Evolutionary conservation across 2,797 vertebrate genomes (phyloP), one percentile per base, ranked within the genome.

Genomic region (Loriculus beryllinus): DNA sequence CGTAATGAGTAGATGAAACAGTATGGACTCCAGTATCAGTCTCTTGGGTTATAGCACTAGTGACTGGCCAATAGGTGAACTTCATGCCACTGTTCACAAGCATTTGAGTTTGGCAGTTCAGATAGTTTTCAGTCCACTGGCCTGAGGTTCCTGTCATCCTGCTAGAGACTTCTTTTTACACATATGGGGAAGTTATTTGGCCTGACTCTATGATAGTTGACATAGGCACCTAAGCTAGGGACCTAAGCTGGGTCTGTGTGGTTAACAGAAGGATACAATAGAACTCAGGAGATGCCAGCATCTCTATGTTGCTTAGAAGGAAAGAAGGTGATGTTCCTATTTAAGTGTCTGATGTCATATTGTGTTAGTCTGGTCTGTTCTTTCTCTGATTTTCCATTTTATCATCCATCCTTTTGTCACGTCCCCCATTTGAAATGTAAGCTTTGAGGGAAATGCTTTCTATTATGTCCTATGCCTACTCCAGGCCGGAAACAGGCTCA

Each of bases 401-500:
- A 14, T 51, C 43, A 28, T 33, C 33, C 28, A 35, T 59, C 40
- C 13, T 64, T 71, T 63, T 22, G 6, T 62, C 12, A 7, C 31
- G 11, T 62, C 11, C 14, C 25, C 12, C 6, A 6, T 7, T 26
- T 51, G 20, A 82, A 82, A n/a, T 6, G 9, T 48, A 18, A 86
- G 9, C 18, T 80, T 52, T 70, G 20, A 26, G n/a, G 42, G 31
- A 60, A 47, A 23, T 20, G 17, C 39, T 28, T 68, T 54, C 28
- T 68, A 2, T 28, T 16, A 20, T 6, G 16, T 39, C 8, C 31
- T 37, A 9, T 74, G 45, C 13, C 37, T 39, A 2, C 10, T 39
- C 52, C 42, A 49, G 37, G 18, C 62, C 0, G 0, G 39, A 19
- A 29, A 40, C 62, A 52, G 25, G n/a, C 40, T 71, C 4, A 0